These are phyloP conservation scores for Tenthredo amoena DNA, from an alignment of 2,888 invertebrate species.

Conservation along the genomic window DNA sequence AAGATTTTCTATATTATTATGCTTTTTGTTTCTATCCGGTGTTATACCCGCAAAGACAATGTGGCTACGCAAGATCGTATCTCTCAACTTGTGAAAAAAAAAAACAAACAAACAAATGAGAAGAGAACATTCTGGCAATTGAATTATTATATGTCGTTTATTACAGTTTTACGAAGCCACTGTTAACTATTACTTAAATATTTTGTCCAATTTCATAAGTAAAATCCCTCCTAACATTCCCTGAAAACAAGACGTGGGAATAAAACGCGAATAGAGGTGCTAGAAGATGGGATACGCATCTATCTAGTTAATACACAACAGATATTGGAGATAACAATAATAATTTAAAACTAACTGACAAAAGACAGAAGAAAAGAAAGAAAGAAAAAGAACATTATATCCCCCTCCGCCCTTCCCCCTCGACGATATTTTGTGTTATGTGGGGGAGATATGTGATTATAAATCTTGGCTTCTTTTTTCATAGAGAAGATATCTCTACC, in stretches of 20 bases:
- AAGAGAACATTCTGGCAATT: constrained; percentile 8
- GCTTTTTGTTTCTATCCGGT: not conserved
- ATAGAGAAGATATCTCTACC: constrained; percentile 75
- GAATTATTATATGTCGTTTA: not conserved
- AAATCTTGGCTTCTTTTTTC: constrained; percentile 70
- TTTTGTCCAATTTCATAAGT: too few species aligned
- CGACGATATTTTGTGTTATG: not conserved
- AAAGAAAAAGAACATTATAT: constrained; percentile 10
- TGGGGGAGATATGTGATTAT: constrained; percentile 52
- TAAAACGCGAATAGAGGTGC: too few species aligned
- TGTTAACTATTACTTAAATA: too few species aligned
- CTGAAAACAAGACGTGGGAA: too few species aligned
- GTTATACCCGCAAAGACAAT: constrained; percentile 38
- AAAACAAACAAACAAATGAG: not conserved
- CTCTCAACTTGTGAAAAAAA: not conserved
- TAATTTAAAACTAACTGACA: too few species aligned
- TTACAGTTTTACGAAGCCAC: not conserved
- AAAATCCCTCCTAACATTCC: too few species aligned
- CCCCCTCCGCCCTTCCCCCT: too few species aligned
- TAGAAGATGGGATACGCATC: too few species aligned
- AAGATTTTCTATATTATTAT: not conserved
- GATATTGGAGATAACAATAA: too few species aligned
- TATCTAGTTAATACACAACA: too few species aligned
- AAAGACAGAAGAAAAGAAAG: not conserved
- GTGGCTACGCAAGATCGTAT: constrained; percentile 42